Conservation (phyloP, 2,113 vertebrate genomes). For the Pholis gunnellus region DNA sequence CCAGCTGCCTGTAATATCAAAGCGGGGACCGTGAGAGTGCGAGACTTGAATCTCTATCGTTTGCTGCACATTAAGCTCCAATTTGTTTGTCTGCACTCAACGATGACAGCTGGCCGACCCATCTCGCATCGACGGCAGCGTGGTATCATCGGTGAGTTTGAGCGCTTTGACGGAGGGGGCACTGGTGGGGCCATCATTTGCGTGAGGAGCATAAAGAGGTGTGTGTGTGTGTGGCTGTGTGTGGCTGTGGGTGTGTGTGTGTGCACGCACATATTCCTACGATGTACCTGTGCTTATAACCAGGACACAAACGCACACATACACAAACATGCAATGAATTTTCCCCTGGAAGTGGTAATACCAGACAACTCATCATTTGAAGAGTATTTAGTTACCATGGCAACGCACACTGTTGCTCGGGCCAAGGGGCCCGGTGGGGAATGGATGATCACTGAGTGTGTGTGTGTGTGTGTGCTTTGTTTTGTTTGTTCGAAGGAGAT, state of each 20-base stretch:
- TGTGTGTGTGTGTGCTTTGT: background rate
- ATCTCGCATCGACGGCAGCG: conserved; percentile 19
- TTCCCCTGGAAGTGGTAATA: conserved; percentile 28
- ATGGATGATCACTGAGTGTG: conserved; percentile 24
- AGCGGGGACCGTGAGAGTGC: conserved; percentile 40
- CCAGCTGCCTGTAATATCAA: conserved; percentile 35
- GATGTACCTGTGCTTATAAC: conserved; percentile 42
- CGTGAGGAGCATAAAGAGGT: conserved; percentile 12
- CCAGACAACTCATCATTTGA: conserved; percentile 53
- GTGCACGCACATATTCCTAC: background rate
- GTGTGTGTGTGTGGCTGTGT: background rate
- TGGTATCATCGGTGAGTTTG: conserved; percentile 44
- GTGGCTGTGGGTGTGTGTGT: too few species aligned
- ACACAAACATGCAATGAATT: conserved; percentile 37
- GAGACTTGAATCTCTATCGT: conserved; percentile 56
- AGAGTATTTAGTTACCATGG: conserved; percentile 63
- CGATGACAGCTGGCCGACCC: conserved; percentile 46
- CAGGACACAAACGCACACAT: conserved; percentile 27
- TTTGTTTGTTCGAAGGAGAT: conserved; percentile 37
- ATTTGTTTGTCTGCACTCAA: conserved; percentile 62
- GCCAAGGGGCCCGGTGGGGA: conserved; percentile 33
- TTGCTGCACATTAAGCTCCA: conserved; percentile 58
- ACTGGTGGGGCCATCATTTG: conserved; percentile 22
- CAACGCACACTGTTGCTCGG: conserved; percentile 25
- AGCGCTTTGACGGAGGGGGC: conserved; percentile 38